phyloP scores from a whole-genome alignment of 2,797 vertebrate genomes.

The Anabacerthia variegaticeps region DNA sequence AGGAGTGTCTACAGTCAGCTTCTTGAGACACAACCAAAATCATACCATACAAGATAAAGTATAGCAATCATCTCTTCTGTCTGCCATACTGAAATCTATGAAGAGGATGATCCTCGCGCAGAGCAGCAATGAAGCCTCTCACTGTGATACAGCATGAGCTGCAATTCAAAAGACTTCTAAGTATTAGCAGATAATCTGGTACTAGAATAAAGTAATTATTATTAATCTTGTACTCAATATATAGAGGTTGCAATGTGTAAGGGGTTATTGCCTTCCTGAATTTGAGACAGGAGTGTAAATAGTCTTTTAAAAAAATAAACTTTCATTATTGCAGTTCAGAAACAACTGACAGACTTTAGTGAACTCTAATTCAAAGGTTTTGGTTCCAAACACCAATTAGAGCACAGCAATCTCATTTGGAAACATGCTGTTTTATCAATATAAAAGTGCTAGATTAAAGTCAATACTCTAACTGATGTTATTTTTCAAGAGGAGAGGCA shows the following conservation, averaged over 20 bases:
- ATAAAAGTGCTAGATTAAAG: not conserved
- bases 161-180: not conserved
- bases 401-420: not conserved
- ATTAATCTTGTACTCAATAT: not conserved
- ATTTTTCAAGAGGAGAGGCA: conserved; percentile 7
- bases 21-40: not conserved
- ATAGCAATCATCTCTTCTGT: not conserved
- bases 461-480: not conserved
- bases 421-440: not conserved
- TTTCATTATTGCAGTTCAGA: not conserved
- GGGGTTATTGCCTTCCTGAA: not conserved
- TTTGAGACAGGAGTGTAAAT: not conserved
- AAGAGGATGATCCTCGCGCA: not conserved
- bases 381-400: not conserved
- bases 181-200: not conserved
- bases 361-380: not conserved
- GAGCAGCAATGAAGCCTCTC: not conserved
- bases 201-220: not conserved
- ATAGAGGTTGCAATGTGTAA: not conserved
- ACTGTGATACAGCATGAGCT: not conserved
- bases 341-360: not conserved
- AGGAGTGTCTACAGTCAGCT: not conserved
- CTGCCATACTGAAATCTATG: not conserved
- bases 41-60: not conserved
- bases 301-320: not conserved